phyloP scores from a whole-genome alignment of 1,140 invertebrate genomes.

The Vanessa atalanta region DNA sequence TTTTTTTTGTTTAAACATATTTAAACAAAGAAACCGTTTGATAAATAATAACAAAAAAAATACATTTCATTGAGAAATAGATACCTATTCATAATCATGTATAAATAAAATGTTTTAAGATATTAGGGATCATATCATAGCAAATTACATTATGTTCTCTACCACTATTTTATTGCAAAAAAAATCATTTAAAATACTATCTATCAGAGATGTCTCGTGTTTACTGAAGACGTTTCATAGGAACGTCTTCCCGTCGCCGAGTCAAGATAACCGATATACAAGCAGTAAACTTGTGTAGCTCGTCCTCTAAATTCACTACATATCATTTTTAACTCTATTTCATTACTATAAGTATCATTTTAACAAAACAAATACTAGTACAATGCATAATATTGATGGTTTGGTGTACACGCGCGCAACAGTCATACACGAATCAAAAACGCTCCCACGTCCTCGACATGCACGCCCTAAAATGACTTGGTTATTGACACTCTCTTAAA shows the following conservation, averaged over 20 bases:
- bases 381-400: slow-evolving; percentile 7
- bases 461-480: slow-evolving; percentile 22
- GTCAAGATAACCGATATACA: slow-evolving; percentile 34
- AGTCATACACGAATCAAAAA: slow-evolving; percentile 40
- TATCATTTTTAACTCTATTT: slow-evolving; percentile 3
- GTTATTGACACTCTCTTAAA: slow-evolving; percentile 18
- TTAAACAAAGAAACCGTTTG: too few species aligned
- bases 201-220: slow-evolving; percentile 38
- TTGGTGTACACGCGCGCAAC: slow-evolving; percentile 28
- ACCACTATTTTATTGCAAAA: slow-evolving; percentile 15
- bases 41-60: too few species aligned
- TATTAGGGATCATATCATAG: too few species aligned
- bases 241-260: slow-evolving; percentile 41
- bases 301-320: background rate
- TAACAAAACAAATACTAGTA: background rate
- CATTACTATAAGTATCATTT: background rate
- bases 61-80: too few species aligned
- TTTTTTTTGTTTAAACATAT: too few species aligned
- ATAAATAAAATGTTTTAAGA: too few species aligned
- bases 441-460: slow-evolving; percentile 47
- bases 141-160: background rate
- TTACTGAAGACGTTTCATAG: slow-evolving; percentile 31
- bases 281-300: background rate
- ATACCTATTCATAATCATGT: too few species aligned
- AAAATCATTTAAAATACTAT: slow-evolving; percentile 19